Evolutionary conservation across 2,797 vertebrate genomes (phyloP).

Genomic region (Karalla daura): DNA sequence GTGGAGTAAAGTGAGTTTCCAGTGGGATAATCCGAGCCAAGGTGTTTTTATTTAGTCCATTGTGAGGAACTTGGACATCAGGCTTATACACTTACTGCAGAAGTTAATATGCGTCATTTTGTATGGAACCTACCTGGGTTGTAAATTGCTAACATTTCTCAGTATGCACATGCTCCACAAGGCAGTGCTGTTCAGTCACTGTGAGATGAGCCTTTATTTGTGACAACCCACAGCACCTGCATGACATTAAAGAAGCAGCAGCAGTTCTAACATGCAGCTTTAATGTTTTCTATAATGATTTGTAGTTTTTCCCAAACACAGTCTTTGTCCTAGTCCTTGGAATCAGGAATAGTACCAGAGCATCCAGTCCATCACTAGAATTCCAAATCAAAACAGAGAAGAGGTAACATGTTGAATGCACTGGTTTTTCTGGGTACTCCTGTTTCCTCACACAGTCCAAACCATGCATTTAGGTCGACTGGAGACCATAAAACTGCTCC

Average conservation of each 20-base stretch:
- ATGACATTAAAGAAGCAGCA: neutral
- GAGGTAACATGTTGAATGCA: too few species aligned
- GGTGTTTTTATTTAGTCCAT: neutral
- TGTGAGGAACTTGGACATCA: neutral
- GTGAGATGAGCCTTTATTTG: neutral
- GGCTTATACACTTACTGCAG: neutral
- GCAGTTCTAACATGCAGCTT: neutral
- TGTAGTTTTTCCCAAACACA: neutral
- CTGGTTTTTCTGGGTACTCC: too few species aligned
- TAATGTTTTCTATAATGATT: neutral
- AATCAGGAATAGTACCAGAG: too few species aligned
- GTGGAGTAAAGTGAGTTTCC: neutral
- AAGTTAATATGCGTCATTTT: neutral
- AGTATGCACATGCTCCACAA: slow-evolving; percentile 6
- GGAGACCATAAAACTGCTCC: too few species aligned
- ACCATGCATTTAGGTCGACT: too few species aligned
- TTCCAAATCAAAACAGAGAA: too few species aligned
- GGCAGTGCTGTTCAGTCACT: slow-evolving; percentile 15
- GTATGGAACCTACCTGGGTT: neutral
- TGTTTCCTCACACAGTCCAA: too few species aligned
- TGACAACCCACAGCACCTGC: neutral
- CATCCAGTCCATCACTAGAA: too few species aligned
- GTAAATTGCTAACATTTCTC: neutral
- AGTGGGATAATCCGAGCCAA: slow-evolving; percentile 2
- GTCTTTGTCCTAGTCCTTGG: too few species aligned